Evolutionary conservation across 2,888 invertebrate genomes (phyloP), one percentile per base, ranked within the genome.

Genomic region (Pediacus dermestoides): DNA sequence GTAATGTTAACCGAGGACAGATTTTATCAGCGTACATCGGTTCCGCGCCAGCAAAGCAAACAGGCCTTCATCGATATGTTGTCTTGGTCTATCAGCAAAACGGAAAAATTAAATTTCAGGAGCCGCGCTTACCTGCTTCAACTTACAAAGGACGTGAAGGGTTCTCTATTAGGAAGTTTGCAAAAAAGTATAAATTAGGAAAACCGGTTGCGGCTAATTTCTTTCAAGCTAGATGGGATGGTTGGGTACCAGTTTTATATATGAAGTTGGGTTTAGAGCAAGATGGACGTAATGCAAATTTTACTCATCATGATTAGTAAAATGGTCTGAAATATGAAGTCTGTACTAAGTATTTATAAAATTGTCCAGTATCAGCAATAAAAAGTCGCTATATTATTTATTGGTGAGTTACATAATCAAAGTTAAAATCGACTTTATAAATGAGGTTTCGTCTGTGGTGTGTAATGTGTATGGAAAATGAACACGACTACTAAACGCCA

Each of bases 181-280:
- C 89, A 0, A 74, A 78, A 42, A 91, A 92, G 58, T 85, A 93
- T 66, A 77, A 80, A 2, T 71, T 94, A 8, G 89, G 87, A 0
- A 70, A 80, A 30, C 91, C 92, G 0, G 72, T 92, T 10, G 89
- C 89, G 34, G 92, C 88, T 9, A 94, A 92, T 65, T 84, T 91
- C 62, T 94, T 82, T 63, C 82, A 85, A 63, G 91, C 92, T 0
- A 79, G 88, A 63, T 92, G 77, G 67, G 93, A 94, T 61, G 86
- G 87, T 53, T 92, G 90, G 60, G 92, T 92, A 1, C 92, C 92
- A 0, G 77, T 77, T 40, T 70, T 93, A 3, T 89, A 92, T 70
- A 84, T n/a, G n/a, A n/a, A n/a, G n/a, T n/a, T n/a, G n/a, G n/a
- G n/a, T n/a, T n/a, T n/a, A n/a, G n/a, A n/a, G n/a, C n/a, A n/a